Evolutionary conservation across 2,113 vertebrate genomes (phyloP), one percentile per base, ranked within the genome.

Genomic region (Promerops cafer): DNA sequence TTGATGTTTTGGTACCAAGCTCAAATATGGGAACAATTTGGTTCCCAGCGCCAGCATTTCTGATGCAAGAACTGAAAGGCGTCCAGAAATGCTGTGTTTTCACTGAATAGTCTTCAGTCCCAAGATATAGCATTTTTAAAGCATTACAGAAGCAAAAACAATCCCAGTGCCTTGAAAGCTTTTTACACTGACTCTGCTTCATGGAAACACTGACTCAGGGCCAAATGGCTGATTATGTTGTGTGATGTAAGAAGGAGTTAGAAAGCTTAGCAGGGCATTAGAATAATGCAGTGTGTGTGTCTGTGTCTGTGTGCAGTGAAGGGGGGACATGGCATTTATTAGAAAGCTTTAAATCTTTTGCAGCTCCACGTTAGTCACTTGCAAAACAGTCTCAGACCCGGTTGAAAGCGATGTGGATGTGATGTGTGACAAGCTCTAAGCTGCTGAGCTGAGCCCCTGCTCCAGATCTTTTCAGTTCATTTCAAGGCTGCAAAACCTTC

Each of bases 131-230:
- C 83, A 90, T 97, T 97, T 97, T 96, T 97, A 94, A 87, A 96
- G 83, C 94, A 85, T 92, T 91, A 94, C 87, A 95, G 91, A 94
- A 89, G 88, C 70, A 97, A 93, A 97, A 98, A 92, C 95, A 94
- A 97, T 93, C 70, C 86, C 42, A 57, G 83, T 70, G 96, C 69
- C 86, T 96, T 97, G 93, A 95, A 96, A 96, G 91, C 90, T 90
- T 95, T 96, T 96, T 91, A 59, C 83, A 87, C 75, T 75, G 82
- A 82, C 87, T 89, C 85, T 70, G 87, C 94, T 97, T 97, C 84
- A 95, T 79, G 66, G 65, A 93, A 94, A 95, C 59, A 94, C 84
- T 95, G 93, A 97, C 95, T 97, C 93, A 86, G 95, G 93, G 91
- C 93, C 97, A 97, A 98, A 90, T 39, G 75, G 87, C 90, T 93